Evolutionary conservation across 92 coral and sea anemone species (phyloP).

Genomic region (Umimayanthus chanpuru): DNA sequence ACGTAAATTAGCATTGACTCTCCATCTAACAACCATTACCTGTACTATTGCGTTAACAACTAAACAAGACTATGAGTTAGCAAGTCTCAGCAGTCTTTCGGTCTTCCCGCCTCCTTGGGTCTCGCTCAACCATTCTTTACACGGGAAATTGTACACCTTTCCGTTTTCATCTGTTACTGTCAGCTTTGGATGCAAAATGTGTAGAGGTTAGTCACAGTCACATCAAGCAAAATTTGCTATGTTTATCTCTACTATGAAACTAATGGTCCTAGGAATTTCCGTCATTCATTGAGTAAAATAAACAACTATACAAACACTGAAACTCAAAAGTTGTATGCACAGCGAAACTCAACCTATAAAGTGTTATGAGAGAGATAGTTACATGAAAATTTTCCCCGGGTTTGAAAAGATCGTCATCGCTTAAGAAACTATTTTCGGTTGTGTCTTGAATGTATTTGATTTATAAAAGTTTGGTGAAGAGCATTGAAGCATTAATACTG

Average conservation of each 20-base stretch:
- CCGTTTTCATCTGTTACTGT: conserved; percentile 94
- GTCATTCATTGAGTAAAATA: no score
- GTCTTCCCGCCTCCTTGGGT: conserved; percentile 98
- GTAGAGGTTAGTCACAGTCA: neutral
- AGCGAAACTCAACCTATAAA: no score
- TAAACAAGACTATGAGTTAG: neutral
- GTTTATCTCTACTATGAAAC: neutral
- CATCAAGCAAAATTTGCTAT: neutral
- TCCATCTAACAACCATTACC: neutral
- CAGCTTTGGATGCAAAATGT: conserved; percentile 49
- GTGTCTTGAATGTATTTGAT: no score
- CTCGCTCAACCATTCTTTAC: conserved; percentile 98
- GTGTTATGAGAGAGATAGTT: no score
- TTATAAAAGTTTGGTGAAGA: no score
- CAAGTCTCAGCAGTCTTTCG: conserved; percentile 71
- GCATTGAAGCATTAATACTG: no score
- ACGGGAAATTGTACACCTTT: conserved; percentile 81
- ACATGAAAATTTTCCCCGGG: no score
- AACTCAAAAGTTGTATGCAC: no score
- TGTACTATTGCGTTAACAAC: neutral
- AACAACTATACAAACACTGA: no score
- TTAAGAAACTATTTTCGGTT: no score
- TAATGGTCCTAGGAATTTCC: neutral
- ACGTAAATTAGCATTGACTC: neutral
- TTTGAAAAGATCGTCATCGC: no score